Conservation (phyloP, 2,888 invertebrate species). For the Idaea straminata region DNA sequence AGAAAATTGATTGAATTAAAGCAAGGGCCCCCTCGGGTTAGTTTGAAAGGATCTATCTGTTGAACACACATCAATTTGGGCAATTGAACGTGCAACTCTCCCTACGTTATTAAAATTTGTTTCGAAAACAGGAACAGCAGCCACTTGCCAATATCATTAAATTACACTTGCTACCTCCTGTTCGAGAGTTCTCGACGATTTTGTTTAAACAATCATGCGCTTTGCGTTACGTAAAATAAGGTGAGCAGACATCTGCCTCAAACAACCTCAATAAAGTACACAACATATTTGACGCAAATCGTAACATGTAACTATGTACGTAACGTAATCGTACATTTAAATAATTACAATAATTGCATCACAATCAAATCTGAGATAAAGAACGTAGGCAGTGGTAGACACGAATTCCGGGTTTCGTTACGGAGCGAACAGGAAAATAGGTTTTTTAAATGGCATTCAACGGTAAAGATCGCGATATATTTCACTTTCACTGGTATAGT, state of each 20-base stretch:
- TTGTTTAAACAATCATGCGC: conserved; percentile 10
- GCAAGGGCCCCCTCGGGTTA: conserved; percentile 57
- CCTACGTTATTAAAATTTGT: background rate
- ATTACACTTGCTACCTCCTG: background rate
- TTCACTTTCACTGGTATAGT: conserved; percentile 30
- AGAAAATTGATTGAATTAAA: conserved; percentile 68
- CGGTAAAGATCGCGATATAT: conserved; percentile 37
- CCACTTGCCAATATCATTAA: background rate
- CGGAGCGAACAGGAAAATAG: conserved; percentile 31
- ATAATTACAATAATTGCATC: conserved; percentile 29
- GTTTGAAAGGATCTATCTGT: conserved; percentile 65
- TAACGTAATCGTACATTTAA: conserved; percentile 29
- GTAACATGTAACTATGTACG: conserved; percentile 29
- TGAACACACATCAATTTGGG: conserved; percentile 72
- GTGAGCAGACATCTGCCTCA: conserved; percentile 32
- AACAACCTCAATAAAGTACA: conserved; percentile 44
- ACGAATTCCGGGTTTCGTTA: conserved; percentile 55
- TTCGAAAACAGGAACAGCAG: background rate
- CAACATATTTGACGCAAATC: conserved; percentile 26
- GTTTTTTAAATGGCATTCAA: conserved; percentile 32
- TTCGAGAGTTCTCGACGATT: background rate
- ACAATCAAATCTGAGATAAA: conserved; percentile 26
- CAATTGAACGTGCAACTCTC: conserved; percentile 56
- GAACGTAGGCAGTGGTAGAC: conserved; percentile 35
- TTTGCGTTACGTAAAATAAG: conserved; percentile 26